phyloP scores from a whole-genome alignment of 2,888 invertebrate species.

The Ectemnius lituratus region DNA sequence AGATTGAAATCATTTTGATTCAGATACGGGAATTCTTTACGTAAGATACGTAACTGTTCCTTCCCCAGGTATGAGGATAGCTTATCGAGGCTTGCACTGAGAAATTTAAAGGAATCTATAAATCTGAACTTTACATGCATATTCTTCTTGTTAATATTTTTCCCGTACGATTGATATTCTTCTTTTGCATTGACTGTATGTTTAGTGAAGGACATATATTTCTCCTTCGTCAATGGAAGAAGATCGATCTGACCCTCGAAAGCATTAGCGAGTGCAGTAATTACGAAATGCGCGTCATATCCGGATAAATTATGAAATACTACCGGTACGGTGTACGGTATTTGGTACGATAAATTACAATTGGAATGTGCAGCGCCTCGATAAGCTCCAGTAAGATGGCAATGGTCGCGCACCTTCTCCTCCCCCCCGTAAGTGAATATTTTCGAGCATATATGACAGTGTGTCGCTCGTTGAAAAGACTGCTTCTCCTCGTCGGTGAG shows the following conservation, averaged over 20 bases:
- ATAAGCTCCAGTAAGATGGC: not conserved
- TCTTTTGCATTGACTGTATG: constrained; percentile 49
- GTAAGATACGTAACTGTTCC: not conserved
- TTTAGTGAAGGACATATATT: constrained; percentile 42
- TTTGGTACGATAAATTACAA: not conserved
- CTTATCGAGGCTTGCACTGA: constrained; percentile 21
- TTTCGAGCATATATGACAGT: not conserved
- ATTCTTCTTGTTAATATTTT: constrained; percentile 7
- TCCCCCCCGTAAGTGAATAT: too few species aligned
- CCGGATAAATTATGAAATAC: constrained; percentile 62
- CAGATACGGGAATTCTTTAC: not conserved
- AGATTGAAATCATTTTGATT: constrained; percentile 37
- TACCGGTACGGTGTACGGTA: not conserved
- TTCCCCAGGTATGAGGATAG: constrained; percentile 20
- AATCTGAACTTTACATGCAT: constrained; percentile 21
- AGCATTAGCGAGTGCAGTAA: constrained; percentile 48
- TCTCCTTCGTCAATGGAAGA: constrained; percentile 52
- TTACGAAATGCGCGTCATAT: constrained; percentile 61
- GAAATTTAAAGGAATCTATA: constrained; percentile 55
- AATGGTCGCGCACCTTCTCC: not conserved
- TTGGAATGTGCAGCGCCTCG: not conserved
- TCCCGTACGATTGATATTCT: not conserved
- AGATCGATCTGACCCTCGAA: constrained; percentile 48
- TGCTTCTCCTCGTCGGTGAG: not conserved
- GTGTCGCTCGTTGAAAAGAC: not conserved